phyloP scores from a whole-genome alignment of 2,888 invertebrate species.

The Lamproptera curius region DNA sequence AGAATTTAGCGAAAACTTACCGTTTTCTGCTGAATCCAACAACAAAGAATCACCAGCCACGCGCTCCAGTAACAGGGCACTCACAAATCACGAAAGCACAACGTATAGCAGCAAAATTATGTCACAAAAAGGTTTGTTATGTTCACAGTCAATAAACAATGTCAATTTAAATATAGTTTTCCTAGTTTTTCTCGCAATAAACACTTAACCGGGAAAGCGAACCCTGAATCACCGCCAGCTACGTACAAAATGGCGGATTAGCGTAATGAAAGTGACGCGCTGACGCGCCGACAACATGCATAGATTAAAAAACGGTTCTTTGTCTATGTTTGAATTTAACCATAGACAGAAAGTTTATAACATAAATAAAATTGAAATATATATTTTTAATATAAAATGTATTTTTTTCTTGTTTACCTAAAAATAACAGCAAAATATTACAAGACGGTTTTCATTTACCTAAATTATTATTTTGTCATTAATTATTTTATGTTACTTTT shows the following conservation, averaged over 20 bases:
- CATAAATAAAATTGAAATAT: background rate
- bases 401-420: no score
- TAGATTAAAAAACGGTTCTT: conserved; percentile 33
- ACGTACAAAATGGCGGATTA: conserved; percentile 79
- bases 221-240: conserved; percentile 74
- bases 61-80: conserved; percentile 76
- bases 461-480: no score
- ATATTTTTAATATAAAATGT: no score
- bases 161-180: conserved; percentile 60
- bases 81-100: conserved; percentile 75
- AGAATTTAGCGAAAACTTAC: conserved; percentile 54
- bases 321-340: background rate
- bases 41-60: conserved; percentile 78
- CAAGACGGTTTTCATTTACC: no score
- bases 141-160: conserved; percentile 53
- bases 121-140: conserved; percentile 55
- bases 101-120: conserved; percentile 50
- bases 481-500: no score
- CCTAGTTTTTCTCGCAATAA: conserved; percentile 62
- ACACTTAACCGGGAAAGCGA: conserved; percentile 68
- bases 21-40: conserved; percentile 72
- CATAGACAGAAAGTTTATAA: background rate
- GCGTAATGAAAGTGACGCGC: conserved; percentile 76
- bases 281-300: conserved; percentile 64
- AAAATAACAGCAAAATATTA: no score